Conservation (phyloP, 2,797 vertebrate genomes). For the Mus caroli region DNA sequence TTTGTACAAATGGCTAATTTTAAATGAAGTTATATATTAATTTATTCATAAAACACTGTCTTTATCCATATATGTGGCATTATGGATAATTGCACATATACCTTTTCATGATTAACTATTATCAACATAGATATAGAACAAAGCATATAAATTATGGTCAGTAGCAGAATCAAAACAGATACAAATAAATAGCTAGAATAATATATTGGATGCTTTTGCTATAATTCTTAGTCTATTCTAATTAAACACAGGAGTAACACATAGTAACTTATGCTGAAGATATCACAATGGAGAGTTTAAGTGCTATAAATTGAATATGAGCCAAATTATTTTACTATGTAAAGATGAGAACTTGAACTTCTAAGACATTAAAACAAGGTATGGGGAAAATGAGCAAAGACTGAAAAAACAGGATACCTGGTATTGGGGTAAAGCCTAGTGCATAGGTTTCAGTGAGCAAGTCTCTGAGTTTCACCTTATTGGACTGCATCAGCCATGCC, state of each 20-base stretch:
- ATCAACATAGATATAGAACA: neutral
- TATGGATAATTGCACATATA: neutral
- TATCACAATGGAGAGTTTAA: neutral
- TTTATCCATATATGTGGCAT: neutral
- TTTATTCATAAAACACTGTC: neutral
- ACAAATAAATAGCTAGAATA: neutral
- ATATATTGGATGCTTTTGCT: neutral
- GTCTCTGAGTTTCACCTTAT: neutral
- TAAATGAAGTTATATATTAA: neutral
- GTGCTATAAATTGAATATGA: neutral
- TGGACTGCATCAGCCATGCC: neutral
- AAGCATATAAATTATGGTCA: neutral
- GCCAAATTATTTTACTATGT: neutral
- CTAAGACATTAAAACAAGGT: neutral
- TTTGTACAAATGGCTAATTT: neutral
- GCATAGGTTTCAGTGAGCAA: neutral
- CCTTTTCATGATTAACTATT: neutral
- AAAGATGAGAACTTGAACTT: neutral
- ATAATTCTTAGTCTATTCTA: constrained; percentile 26
- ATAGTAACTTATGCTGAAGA: neutral
- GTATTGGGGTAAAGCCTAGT: neutral
- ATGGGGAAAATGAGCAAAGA: neutral
- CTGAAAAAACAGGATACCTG: neutral
- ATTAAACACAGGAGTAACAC: neutral
- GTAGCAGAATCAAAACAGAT: neutral